These are phyloP conservation scores for Chaenogobius annularis DNA, from an alignment of 2,113 vertebrate genomes.

Conservation along the genomic window DNA sequence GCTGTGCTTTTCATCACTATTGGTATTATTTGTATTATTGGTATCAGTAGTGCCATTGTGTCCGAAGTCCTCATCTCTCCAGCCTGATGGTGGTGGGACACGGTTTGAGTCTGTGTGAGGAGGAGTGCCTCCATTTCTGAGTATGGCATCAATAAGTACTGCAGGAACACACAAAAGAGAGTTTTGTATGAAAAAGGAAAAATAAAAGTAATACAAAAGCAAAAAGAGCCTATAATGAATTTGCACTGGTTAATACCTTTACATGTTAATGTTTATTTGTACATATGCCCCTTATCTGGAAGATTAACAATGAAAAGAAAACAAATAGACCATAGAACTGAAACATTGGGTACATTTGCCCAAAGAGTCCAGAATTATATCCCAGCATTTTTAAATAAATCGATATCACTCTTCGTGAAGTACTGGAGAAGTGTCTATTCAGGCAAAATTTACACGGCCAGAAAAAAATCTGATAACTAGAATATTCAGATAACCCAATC, in stretches of 20 bases:
- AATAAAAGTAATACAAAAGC: background rate
- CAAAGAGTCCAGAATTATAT: too few relatives aligned
- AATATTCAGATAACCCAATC: background rate
- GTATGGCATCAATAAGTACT: slow-evolving; percentile 87
- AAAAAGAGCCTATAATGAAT: background rate
- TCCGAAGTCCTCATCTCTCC: slow-evolving; percentile 75
- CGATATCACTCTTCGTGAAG: too few relatives aligned
- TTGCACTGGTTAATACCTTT: too few relatives aligned
- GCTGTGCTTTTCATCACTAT: slow-evolving; percentile 75
- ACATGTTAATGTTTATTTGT: too few relatives aligned
- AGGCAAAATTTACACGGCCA: too few relatives aligned
- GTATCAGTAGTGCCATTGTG: slow-evolving; percentile 16
- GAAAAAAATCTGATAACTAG: background rate
- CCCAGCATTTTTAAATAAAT: too few relatives aligned
- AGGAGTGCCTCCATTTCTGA: slow-evolving; percentile 77
- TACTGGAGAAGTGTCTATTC: too few relatives aligned
- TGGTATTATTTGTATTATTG: slow-evolving; percentile 1
- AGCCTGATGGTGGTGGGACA: slow-evolving; percentile 74
- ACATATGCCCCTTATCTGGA: too few relatives aligned
- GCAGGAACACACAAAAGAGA: slow-evolving; percentile 28
- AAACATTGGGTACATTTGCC: too few relatives aligned
- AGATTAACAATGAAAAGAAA: background rate
- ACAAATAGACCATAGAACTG: background rate
- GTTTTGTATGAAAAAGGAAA: background rate
- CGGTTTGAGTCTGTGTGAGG: slow-evolving; percentile 66